Base-by-base conservation (phyloP, 2,888 invertebrate species). In the Polydrusus tereticollis region DNA sequence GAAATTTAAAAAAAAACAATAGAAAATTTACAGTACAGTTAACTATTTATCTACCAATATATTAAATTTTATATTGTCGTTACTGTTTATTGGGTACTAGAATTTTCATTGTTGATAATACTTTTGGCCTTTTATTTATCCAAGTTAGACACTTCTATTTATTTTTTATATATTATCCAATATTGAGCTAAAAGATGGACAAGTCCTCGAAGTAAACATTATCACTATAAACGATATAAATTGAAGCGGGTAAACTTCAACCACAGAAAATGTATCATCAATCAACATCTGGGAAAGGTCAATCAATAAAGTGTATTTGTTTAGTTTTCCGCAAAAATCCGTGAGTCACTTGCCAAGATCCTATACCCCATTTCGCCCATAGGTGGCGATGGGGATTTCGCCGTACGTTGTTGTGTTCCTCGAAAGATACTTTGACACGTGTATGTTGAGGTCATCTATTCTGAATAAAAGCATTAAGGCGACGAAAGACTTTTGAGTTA, bases 221-320 rank as follows among this genome's bases (percentile, higher is more conserved):
- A 60, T 66, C 62, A n/a, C n/a, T 60, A 55, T 43, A 55, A 67
- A 60, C 65, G 65, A 70, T 65, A 72, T 72, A 68, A 72, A 63
- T 68, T 60, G 68, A 58, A 47, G 68, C 72, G 71, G 62, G 64
- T 73, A 36, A 73, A 69, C 73, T 60, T 73, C 65, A 47, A 65
- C 55, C 60, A 69, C 68, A 65, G 69, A 64, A 58, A 69, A 69
- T 73, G 65, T 69, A 73, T 73, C 69, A 73, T 73, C 73, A 73
- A 73, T 73, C 73, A 72, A 72, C 72, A 58, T 69, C 68, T 23
- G 58, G 65, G 69, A 73, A 73, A 69, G 73, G 73, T 73, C 73
- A 73, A 73, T 73, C 73, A 67, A 73, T 73, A 73, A 68, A 68
- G 60, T 73, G 73, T 73, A 69, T 73, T 69, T 73, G 73, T 65